Percentiles rank a stretch among this genome's conserved stretches.
phyloP scores from a whole-genome alignment of 1,140 invertebrate species.

The Leptinotarsa texana region DNA sequence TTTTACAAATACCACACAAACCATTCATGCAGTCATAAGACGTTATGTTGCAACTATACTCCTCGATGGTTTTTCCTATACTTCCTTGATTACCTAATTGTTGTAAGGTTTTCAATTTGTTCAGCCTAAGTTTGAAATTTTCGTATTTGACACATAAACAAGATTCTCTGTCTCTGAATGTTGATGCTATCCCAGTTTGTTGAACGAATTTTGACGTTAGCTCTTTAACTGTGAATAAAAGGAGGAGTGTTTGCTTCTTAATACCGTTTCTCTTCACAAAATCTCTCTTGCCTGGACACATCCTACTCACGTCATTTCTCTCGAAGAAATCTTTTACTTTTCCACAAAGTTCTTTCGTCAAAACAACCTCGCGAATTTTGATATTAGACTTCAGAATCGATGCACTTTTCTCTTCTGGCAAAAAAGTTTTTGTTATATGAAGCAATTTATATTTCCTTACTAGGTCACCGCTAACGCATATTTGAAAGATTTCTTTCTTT shows the following conservation, averaged over 20 bases:
- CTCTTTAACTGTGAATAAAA: constrained; percentile 20
- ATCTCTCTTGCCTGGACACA: constrained; percentile 42
- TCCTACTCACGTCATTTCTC: constrained; percentile 27
- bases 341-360: constrained; percentile 39
- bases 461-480: constrained; percentile 13
- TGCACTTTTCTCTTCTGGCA: constrained; percentile 29
- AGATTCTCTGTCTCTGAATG: constrained; percentile 36
- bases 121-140: constrained; percentile 34
- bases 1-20: constrained; percentile 38
- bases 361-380: constrained; percentile 39
- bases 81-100: constrained; percentile 1
- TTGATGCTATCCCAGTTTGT: constrained; percentile 4
- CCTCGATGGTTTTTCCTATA: constrained; percentile 27
- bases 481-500: constrained; percentile 22
- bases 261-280: constrained; percentile 24
- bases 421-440: constrained; percentile 1
- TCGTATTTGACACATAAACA: constrained; percentile 41
- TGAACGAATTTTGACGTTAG: background rate
- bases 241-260: constrained; percentile 37
- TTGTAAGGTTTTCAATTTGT: constrained; percentile 30
- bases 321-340: constrained; percentile 37
- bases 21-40: constrained; percentile 44
- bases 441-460: constrained; percentile 25
- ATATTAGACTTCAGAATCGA: constrained; percentile 39
- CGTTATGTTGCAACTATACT: constrained; percentile 24